Evolutionary conservation across 2,113 vertebrate species (phyloP).

Genomic region (Odontesthes bonariensis): DNA sequence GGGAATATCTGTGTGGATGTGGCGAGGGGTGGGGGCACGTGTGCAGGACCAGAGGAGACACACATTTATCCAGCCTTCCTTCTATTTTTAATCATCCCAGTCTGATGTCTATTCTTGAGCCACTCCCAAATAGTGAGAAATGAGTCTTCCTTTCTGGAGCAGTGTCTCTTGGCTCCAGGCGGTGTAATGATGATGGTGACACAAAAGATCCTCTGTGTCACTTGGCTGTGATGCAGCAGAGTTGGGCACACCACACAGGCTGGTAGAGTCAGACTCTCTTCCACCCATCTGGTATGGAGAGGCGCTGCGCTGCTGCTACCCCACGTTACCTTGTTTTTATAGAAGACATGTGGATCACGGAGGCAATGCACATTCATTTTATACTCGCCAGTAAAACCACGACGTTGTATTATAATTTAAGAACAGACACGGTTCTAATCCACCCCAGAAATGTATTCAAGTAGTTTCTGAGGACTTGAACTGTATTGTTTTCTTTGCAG

Average conservation of each 20-base stretch:
- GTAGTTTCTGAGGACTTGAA: slow-evolving; percentile 10
- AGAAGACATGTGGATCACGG: slow-evolving; percentile 6
- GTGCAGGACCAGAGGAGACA: slow-evolving; percentile 49
- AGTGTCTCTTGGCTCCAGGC: slow-evolving; percentile 74
- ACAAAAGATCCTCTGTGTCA: slow-evolving; percentile 79
- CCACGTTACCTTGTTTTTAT: slow-evolving; percentile 46
- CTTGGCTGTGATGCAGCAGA: slow-evolving; percentile 71
- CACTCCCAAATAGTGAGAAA: slow-evolving; percentile 72
- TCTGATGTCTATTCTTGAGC: slow-evolving; percentile 79
- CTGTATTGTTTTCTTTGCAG: slow-evolving; percentile 36
- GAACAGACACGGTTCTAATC: background rate
- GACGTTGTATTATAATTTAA: background rate
- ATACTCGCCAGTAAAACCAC: background rate
- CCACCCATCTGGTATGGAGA: slow-evolving; percentile 56
- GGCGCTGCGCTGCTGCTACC: slow-evolving; percentile 27
- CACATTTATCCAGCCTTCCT: slow-evolving; percentile 45
- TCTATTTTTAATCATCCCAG: slow-evolving; percentile 80
- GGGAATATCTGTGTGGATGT: background rate
- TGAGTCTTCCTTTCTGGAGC: slow-evolving; percentile 73
- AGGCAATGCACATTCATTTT: slow-evolving; percentile 1
- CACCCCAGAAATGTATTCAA: background rate
- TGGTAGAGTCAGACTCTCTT: slow-evolving; percentile 51
- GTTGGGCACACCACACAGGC: slow-evolving; percentile 42
- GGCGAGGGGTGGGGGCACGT: background rate
- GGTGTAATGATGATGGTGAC: slow-evolving; percentile 64